Conservation (phyloP, 2,797 vertebrate genomes). For the Manis crassicaudata region DNA sequence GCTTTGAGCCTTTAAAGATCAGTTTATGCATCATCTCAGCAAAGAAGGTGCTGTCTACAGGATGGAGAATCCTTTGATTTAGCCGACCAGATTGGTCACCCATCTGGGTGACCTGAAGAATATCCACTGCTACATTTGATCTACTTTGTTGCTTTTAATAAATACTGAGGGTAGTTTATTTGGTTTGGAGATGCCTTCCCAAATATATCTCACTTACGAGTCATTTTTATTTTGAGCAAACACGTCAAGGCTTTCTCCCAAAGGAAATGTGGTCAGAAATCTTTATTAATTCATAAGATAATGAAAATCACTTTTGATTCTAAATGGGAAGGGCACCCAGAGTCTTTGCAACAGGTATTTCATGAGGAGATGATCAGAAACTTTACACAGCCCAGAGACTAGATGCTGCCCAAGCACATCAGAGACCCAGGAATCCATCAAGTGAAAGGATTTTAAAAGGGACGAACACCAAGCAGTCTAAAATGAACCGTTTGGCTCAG, state of each 20-base stretch:
- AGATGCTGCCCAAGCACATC: not conserved
- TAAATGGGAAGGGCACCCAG: constrained; percentile 28
- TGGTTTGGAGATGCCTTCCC: constrained; percentile 54
- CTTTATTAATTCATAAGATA: constrained; percentile 72
- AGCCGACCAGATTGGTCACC: not conserved
- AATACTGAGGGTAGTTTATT: constrained; percentile 15
- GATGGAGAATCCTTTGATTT: not conserved
- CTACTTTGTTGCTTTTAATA: constrained; percentile 32
- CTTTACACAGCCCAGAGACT: not conserved
- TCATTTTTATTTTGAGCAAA: constrained; percentile 51
- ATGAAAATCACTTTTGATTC: constrained; percentile 65
- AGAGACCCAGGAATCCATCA: not conserved
- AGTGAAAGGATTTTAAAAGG: not conserved
- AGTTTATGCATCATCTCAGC: not conserved
- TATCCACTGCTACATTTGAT: constrained; percentile 24
- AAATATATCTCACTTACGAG: constrained; percentile 25
- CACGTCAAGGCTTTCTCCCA: constrained; percentile 11
- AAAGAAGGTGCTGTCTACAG: not conserved
- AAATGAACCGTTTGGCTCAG: not conserved
- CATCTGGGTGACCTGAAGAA: not conserved
- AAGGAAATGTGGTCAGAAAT: constrained; percentile 58
- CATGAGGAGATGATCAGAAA: constrained; percentile 8
- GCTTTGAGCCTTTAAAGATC: not conserved
- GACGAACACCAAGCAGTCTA: not conserved
- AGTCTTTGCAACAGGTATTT: constrained; percentile 44